Percentiles rank a stretch among this genome's conserved stretches.
Conservation (phyloP, 2,888 invertebrate genomes). For the Polydrusus cervinus region DNA sequence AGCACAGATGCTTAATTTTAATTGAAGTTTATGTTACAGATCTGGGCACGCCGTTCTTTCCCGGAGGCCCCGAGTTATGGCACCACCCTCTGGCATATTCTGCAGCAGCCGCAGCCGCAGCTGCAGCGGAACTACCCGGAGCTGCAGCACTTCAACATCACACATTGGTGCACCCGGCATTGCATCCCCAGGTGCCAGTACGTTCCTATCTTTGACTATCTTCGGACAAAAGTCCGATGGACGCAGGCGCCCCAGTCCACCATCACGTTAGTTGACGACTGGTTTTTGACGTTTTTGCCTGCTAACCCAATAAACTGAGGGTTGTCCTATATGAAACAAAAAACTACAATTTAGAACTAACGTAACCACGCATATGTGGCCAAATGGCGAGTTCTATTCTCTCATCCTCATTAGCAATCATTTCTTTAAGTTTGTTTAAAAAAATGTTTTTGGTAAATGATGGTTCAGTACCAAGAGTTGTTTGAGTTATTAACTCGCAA, state of each 20-base stretch:
- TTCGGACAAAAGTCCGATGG: slow-evolving; percentile 82
- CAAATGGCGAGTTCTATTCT: too few species aligned
- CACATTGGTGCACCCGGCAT: slow-evolving; percentile 95
- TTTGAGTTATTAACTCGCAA: too few species aligned
- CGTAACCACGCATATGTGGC: too few species aligned
- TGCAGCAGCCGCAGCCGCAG: slow-evolving; percentile 77
- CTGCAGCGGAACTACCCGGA: slow-evolving; percentile 80
- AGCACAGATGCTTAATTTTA: slow-evolving; percentile 55
- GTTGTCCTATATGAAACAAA: slow-evolving; percentile 23
- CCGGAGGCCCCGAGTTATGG: slow-evolving; percentile 95
- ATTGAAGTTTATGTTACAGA: slow-evolving; percentile 76
- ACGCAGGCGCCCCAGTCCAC: slow-evolving; percentile 69
- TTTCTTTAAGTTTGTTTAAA: too few species aligned
- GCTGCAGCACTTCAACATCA: slow-evolving; percentile 88
- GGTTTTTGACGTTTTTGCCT: slow-evolving; percentile 37
- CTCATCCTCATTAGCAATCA: background rate
- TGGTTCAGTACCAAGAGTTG: too few species aligned
- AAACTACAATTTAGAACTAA: too few species aligned
- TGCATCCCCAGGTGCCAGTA: slow-evolving; percentile 98
- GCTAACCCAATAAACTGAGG: slow-evolving; percentile 5
- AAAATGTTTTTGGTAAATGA: too few species aligned
- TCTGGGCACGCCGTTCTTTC: slow-evolving; percentile 96
- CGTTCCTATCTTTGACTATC: slow-evolving; percentile 98
- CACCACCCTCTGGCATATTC: slow-evolving; percentile 90
- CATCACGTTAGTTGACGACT: slow-evolving; percentile 73